phyloP scores from a whole-genome alignment of 2,113 vertebrate species.

The Mola mola region DNA sequence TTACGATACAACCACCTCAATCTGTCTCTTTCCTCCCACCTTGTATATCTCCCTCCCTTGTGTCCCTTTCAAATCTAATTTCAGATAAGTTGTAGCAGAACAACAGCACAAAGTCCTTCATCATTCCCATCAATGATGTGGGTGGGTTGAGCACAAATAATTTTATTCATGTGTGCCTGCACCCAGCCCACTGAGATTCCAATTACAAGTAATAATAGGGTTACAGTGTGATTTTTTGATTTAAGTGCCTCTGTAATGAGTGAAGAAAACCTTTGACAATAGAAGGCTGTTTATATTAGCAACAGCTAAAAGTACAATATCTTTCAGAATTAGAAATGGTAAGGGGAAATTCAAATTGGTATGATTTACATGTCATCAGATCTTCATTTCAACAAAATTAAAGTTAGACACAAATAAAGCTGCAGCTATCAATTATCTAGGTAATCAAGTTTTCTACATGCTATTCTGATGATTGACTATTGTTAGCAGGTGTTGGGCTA shows the following conservation, averaged over 20 bases:
- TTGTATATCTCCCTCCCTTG: slow-evolving; percentile 58
- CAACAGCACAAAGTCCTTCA: slow-evolving; percentile 73
- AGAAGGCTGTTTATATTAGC: no score
- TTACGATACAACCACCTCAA: slow-evolving; percentile 65
- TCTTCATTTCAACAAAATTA: no score
- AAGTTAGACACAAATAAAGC: no score
- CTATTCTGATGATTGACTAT: no score
- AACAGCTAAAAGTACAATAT: no score
- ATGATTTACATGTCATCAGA: slow-evolving; percentile 35
- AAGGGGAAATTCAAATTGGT: slow-evolving; percentile 41
- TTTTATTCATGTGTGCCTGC: slow-evolving; percentile 71
- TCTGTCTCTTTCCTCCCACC: slow-evolving; percentile 77
- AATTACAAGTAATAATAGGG: slow-evolving; percentile 77
- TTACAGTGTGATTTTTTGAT: slow-evolving; percentile 69
- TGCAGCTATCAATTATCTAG: no score
- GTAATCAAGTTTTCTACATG: no score
- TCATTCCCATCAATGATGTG: slow-evolving; percentile 77
- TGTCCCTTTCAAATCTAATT: slow-evolving; percentile 78
- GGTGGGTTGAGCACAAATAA: slow-evolving; percentile 73
- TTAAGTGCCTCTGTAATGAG: slow-evolving; percentile 67
- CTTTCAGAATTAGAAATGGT: no score
- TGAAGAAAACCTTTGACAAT: slow-evolving; percentile 59
- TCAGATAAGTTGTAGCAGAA: slow-evolving; percentile 76
- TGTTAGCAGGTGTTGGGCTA: no score
- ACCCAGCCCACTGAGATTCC: slow-evolving; percentile 59